phyloP scores from a whole-genome alignment of 2,797 vertebrate genomes.

The Echeneis naucrates region DNA sequence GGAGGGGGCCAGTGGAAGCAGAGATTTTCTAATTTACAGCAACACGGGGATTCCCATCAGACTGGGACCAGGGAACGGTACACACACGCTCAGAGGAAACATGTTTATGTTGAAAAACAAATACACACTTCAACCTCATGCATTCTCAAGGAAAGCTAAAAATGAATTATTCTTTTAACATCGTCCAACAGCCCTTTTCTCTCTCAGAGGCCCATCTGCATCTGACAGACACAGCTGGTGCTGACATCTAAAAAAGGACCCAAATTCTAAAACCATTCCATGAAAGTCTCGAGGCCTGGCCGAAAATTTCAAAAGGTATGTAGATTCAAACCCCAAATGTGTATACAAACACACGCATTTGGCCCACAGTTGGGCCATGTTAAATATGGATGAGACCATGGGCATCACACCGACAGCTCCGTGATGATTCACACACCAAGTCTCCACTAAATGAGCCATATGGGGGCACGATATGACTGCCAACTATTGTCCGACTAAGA shows the following conservation, averaged over 20 bases:
- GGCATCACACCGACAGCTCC: slow-evolving; percentile 43
- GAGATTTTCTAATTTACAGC: slow-evolving; percentile 49
- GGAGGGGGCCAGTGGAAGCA: not conserved
- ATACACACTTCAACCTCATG: slow-evolving; percentile 6
- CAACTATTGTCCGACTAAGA: slow-evolving; percentile 15
- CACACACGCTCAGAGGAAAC: not conserved
- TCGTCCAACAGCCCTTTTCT: not conserved
- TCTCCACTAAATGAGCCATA: slow-evolving; percentile 44
- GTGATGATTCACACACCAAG: slow-evolving; percentile 37
- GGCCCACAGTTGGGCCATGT: no score
- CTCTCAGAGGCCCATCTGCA: slow-evolving; percentile 28
- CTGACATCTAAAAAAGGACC: no score
- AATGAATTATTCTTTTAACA: not conserved
- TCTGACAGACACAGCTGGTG: slow-evolving; percentile 57
- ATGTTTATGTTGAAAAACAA: slow-evolving; percentile 29
- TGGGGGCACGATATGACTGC: slow-evolving; percentile 18
- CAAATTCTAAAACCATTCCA: not conserved
- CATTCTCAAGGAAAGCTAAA: not conserved
- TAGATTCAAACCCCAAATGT: not conserved
- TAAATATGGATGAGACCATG: slow-evolving; percentile 1
- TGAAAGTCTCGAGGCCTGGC: not conserved
- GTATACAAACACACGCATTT: not conserved
- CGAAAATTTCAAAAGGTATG: not conserved
- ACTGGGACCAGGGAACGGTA: slow-evolving; percentile 6
- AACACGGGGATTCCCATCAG: slow-evolving; percentile 26